phyloP scores from a whole-genome alignment of 2,113 vertebrate species.

The Chlamydotis undulata region DNA sequence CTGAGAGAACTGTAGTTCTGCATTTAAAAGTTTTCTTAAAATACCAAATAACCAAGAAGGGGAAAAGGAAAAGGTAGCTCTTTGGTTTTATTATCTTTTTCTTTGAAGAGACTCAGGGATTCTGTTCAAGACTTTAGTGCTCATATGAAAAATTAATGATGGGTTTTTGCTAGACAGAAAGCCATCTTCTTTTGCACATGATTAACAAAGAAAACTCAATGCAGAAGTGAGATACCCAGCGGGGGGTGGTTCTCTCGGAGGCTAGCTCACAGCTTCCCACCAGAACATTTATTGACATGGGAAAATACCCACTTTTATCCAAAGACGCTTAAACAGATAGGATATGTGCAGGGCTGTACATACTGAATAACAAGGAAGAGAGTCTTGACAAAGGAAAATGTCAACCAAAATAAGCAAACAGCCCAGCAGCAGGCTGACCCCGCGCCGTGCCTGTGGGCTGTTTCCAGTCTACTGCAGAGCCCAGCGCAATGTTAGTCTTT shows the following conservation, averaged over 20 bases:
- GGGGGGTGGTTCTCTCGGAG: constrained; percentile 4
- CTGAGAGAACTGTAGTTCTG: constrained; percentile 16
- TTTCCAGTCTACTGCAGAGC: neutral
- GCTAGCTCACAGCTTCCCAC: constrained; percentile 52
- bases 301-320: constrained; percentile 54
- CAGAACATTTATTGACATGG: constrained; percentile 21
- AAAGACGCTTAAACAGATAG: constrained; percentile 58
- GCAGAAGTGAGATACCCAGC: constrained; percentile 38
- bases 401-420: constrained; percentile 54
- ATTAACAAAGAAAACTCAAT: constrained; percentile 68
- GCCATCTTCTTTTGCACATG: constrained; percentile 55
- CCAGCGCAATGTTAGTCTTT: constrained; percentile 3
- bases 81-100: constrained; percentile 38
- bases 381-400: constrained; percentile 51
- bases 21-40: constrained; percentile 40
- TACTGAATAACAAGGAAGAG: constrained; percentile 27
- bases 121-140: constrained; percentile 59
- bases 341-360: neutral
- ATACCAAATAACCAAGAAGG: neutral
- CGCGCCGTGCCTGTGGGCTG: neutral
- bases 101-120: constrained; percentile 53
- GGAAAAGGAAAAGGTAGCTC: neutral
- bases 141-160: constrained; percentile 76
- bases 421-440: constrained; percentile 31
- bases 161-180: constrained; percentile 68